phyloP scores from a whole-genome alignment of 2,888 invertebrate species.

The Ctenicera cuprea region DNA sequence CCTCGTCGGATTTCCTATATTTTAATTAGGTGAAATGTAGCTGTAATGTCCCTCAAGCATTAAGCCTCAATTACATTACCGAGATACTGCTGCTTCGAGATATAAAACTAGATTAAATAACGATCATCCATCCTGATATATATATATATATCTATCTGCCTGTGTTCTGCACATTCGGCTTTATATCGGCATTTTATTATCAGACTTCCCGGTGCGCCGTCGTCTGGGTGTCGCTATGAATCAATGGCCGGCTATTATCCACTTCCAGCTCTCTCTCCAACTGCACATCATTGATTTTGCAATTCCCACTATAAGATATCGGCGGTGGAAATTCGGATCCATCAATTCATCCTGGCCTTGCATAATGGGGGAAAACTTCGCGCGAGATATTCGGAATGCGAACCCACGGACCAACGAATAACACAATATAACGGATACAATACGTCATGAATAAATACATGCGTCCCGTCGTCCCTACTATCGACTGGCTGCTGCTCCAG shows the following conservation, averaged over 20 bases:
- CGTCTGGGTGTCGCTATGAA: slow-evolving; percentile 53
- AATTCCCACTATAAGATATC: slow-evolving; percentile 52
- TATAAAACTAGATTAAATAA: slow-evolving; percentile 50
- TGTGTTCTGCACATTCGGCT: slow-evolving; percentile 46
- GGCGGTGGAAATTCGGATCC: slow-evolving; percentile 37
- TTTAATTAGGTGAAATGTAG: slow-evolving; percentile 61
- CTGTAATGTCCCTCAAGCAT: slow-evolving; percentile 55
- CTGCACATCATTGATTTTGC: slow-evolving; percentile 55
- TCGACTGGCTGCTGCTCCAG: no score
- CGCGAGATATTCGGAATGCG: slow-evolving; percentile 26
- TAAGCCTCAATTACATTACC: slow-evolving; percentile 58
- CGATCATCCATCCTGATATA: slow-evolving; percentile 47
- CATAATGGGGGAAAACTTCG: slow-evolving; percentile 35
- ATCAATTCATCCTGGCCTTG: slow-evolving; percentile 42
- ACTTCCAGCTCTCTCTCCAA: slow-evolving; percentile 42
- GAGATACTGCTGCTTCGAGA: slow-evolving; percentile 35
- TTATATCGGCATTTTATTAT: slow-evolving; percentile 52
- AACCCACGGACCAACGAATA: slow-evolving; percentile 29
- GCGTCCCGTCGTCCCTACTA: no score
- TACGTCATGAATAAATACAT: slow-evolving; percentile 48
- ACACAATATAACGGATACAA: slow-evolving; percentile 43
- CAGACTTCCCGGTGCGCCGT: slow-evolving; percentile 49
- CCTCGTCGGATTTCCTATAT: slow-evolving; percentile 63
- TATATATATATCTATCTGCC: slow-evolving; percentile 38
- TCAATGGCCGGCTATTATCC: slow-evolving; percentile 52